These are phyloP conservation scores for Drosophila elegans DNA, from an alignment of 1,140 invertebrate genomes.

Conservation along the genomic window DNA sequence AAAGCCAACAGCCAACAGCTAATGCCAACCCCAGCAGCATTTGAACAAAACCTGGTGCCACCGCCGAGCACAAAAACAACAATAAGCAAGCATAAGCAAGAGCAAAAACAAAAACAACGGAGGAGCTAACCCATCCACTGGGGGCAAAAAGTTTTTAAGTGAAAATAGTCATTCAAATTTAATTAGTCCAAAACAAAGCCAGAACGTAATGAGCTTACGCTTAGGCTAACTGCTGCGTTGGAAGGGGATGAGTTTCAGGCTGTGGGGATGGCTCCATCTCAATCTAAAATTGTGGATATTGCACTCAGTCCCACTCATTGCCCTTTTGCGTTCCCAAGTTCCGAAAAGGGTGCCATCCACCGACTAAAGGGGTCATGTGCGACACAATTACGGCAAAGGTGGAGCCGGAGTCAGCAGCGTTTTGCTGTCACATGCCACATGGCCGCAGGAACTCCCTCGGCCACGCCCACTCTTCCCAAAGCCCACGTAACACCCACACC, in stretches of 20 bases:
- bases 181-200: conserved; percentile 83
- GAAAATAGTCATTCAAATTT: conserved; percentile 84
- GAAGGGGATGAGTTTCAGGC: not conserved
- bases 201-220: conserved; percentile 82
- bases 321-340: conserved; percentile 10
- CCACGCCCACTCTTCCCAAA: conserved; percentile 41
- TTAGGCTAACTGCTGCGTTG: conserved; percentile 37
- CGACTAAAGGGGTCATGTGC: conserved; percentile 67
- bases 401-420: conserved; percentile 66
- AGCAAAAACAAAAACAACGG: conserved; percentile 26
- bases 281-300: conserved; percentile 79
- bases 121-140: conserved; percentile 32
- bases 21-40: conserved; percentile 46
- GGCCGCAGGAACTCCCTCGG: conserved; percentile 64
- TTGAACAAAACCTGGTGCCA: conserved; percentile 61
- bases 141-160: conserved; percentile 79
- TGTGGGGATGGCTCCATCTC: conserved; percentile 54
- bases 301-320: conserved; percentile 45
- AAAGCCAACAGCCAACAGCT: conserved; percentile 7
- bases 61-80: conserved; percentile 17
- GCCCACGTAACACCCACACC: conserved; percentile 14
- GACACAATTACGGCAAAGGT: conserved; percentile 78
- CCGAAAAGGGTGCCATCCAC: conserved; percentile 49
- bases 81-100: not conserved
- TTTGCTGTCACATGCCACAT: conserved; percentile 81